Percentiles rank a stretch among this genome's conserved stretches.
Evolutionary conservation across 1,140 invertebrate species (phyloP).

Genomic region (Colletes gigas): DNA sequence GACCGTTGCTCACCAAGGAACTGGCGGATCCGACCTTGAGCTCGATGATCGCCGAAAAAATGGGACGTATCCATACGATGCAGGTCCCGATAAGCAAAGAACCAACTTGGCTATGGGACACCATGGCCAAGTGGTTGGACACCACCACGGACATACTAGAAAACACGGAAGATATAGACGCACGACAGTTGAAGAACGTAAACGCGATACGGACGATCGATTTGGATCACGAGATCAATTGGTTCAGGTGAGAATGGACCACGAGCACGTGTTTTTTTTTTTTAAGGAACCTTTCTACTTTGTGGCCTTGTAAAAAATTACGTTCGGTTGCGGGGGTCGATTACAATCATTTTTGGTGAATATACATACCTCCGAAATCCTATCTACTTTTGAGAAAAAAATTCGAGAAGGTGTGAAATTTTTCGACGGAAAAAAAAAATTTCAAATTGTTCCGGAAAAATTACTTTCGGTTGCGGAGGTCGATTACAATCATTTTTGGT

Average conservation of each 20-base stretch:
- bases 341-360: no score
- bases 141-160: conserved; percentile 78
- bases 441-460: no score
- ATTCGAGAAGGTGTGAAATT: no score
- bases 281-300: no score
- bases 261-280: no score
- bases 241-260: conserved; percentile 80
- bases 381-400: no score
- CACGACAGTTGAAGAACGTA: conserved; percentile 70
- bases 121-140: conserved; percentile 88
- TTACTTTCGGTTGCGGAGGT: no score
- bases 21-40: conserved; percentile 89
- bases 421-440: no score
- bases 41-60: conserved; percentile 92
- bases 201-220: conserved; percentile 72
- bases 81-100: conserved; percentile 97
- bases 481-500: no score
- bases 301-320: no score
- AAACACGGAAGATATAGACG: conserved; percentile 73
- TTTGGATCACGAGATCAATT: conserved; percentile 73
- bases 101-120: conserved; percentile 96
- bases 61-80: conserved; percentile 94
- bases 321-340: no score
- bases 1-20: conserved; percentile 90
- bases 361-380: no score